Base-by-base conservation (phyloP, 2,888 invertebrate species). In the Drosophila demipolita region DNA sequence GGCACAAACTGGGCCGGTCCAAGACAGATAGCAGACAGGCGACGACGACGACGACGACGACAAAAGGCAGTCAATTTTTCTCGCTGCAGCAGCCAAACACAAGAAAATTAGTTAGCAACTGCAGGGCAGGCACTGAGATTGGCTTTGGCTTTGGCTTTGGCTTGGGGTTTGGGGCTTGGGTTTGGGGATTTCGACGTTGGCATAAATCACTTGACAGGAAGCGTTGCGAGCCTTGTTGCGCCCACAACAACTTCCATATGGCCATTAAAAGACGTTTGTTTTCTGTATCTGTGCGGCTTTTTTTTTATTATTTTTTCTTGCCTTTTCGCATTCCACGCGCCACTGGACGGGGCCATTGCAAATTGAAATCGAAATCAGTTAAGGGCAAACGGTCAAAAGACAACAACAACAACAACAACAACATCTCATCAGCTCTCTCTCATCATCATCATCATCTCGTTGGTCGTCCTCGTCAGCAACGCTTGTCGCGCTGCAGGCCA, bases 301-400 rank as follows among this genome's bases (percentile, higher is more conserved):
- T 20, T 38, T 49, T 29, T 55, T 71, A 26, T 26, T 26, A 3
- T 12, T 20, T 12, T 38, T 49, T 29, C 55, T 71, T 45, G 42
- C 33, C 61, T 49, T 55, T 62, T 66, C 72, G 72, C 72, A 71
- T 75, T 70, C 75, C 75, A 62, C 20, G 40, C 54, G 57, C 35
- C 36, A 36, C 58, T 45, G 72, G 80, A 75, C 73, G 78, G 62
- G 49, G 73, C 66, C 63, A 80, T 72, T 65, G 64, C 73, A 86
- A 90, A 87, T 90, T 87, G 90, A 87, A 87, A 87, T 90, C 90
- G 89, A 87, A 87, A 89, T 90, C 87, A 88, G 90, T 89, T 85
- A 64, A 70, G 65, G n/a, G 29, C 35, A 60, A 40, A 40, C 20
- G 29, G 49, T 49, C 63, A 35, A 40, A 32, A 73, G 62, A 60